Evolutionary conservation across 2,113 vertebrate genomes (phyloP).

Genomic region (Pelecanoides urinatrix): DNA sequence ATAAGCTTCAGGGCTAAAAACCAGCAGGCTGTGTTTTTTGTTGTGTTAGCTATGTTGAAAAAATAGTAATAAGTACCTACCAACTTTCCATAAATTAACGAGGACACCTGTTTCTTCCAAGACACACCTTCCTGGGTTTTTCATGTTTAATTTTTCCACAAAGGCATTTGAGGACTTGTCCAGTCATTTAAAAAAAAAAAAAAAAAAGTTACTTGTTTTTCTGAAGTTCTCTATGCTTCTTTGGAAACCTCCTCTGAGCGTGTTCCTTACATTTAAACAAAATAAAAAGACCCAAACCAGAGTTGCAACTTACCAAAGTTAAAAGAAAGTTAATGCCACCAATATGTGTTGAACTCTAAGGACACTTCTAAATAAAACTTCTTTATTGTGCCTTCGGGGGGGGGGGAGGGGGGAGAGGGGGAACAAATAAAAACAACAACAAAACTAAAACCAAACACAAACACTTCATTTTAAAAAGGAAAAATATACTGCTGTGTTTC

Average conservation of each 20-base stretch:
- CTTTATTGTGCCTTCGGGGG: neutral
- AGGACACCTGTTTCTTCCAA: neutral
- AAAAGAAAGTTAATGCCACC: neutral
- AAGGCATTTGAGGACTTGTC: neutral
- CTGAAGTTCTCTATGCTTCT: neutral
- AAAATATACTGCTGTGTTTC: neutral
- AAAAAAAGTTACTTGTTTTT: neutral
- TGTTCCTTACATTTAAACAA: neutral
- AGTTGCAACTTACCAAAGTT: neutral
- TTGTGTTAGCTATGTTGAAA: neutral
- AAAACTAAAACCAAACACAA: neutral
- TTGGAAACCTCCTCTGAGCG: neutral
- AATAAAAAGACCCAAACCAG: neutral
- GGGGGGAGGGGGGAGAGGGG: too few species aligned
- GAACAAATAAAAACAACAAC: neutral
- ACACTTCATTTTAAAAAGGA: neutral
- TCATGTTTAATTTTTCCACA: neutral
- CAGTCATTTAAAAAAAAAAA: neutral
- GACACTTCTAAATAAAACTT: neutral
- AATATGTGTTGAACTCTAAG: neutral
- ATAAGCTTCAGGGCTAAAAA: neutral
- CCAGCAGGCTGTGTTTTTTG: neutral
- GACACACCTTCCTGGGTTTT: neutral
- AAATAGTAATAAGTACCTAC: neutral
- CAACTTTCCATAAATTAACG: neutral